Evolutionary conservation across 1,140 invertebrate species (phyloP).

Genomic region (Gonioctena quinquepunctata): DNA sequence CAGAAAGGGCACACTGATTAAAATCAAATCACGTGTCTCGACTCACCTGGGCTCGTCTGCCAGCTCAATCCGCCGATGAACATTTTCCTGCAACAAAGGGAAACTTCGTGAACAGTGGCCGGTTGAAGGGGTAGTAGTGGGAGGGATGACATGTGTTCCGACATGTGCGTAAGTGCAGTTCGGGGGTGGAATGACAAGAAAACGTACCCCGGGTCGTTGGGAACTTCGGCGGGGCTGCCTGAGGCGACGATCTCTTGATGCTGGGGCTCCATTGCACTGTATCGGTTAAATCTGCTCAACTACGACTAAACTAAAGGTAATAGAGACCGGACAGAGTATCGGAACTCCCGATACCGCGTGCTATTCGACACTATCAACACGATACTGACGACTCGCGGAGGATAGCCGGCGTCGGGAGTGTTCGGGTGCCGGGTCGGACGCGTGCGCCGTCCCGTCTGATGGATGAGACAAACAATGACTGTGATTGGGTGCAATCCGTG

Average conservation of each 20-base stretch:
- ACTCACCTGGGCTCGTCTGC: constrained; percentile 98
- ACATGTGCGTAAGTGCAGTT: constrained; percentile 23
- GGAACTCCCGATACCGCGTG: constrained; percentile 68
- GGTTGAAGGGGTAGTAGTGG: constrained; percentile 22
- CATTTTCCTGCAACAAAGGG: constrained; percentile 92
- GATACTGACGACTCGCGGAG: constrained; percentile 63
- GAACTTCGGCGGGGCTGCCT: constrained; percentile 79
- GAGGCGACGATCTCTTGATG: constrained; percentile 69
- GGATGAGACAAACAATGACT: constrained; percentile 50
- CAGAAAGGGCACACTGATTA: no score
- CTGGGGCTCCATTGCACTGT: constrained; percentile 68
- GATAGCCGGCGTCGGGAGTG: constrained; percentile 40
- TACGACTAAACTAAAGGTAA: constrained; percentile 68
- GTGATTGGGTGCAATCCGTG: constrained; percentile 58
- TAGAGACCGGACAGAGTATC: constrained; percentile 61
- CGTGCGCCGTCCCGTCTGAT: constrained; percentile 37
- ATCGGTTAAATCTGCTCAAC: constrained; percentile 54
- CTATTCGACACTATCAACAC: constrained; percentile 73
- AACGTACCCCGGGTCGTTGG: constrained; percentile 87
- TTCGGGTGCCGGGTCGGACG: constrained; percentile 39
- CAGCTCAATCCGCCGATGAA: constrained; percentile 99
- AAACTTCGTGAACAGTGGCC: not conserved
- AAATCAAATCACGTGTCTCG: not conserved
- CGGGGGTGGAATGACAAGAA: not conserved
- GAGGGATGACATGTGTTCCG: constrained; percentile 21